Evolutionary conservation across 2,113 vertebrate species (phyloP), one percentile per base, ranked within the genome.

Genomic region (Dinomys branickii): DNA sequence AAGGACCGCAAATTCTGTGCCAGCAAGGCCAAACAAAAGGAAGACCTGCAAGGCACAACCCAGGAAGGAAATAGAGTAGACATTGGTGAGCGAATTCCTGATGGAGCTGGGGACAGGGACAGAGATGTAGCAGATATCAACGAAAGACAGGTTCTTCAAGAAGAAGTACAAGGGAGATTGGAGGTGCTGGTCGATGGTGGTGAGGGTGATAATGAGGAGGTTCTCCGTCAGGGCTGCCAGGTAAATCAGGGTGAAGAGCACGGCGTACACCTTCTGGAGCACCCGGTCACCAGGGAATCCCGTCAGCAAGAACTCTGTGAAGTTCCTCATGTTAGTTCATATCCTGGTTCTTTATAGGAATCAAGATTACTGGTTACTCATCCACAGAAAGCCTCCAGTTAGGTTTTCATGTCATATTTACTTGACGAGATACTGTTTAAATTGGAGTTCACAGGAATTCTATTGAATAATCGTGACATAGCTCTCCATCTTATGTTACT

Each of bases 121-220:
- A 26, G 97, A 98, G 54, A 97, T 95, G 33, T 88, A 91, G 22
- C 93, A 96, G 1, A 96, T 54, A 38, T 98, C 97, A 35, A 97
- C 38, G 3, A 96, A 28, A 13, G 96, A 95, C 77, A 98, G 58
- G 50, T 92, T 84, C 52, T 28, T 84, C 16, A 71, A 33, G 65
- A 59, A 59, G n/a, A 83, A 59, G n/a, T 41, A 97, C 96, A 50
- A 95, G 96, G 69, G 20, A 1, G 67, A 47, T 2, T 96, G 96
- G 50, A 98, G 91, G 8, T 44, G 59, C 33, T 8, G 41, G 61
- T 97, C 90, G 10, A 71, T 28, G 26, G 82, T 73, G 35, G 88
- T 92, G 77, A 96, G 41, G 4, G 38, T 59, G 5, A 98, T 63
- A 13, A 97, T 94, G 26, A 98, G 91, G 22, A 96, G 41, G 50